Percentiles rank a stretch among this genome's conserved stretches.
These are phyloP conservation scores for Botia kubotai DNA, from an alignment of 2,797 vertebrate species.

Conservation along the genomic window DNA sequence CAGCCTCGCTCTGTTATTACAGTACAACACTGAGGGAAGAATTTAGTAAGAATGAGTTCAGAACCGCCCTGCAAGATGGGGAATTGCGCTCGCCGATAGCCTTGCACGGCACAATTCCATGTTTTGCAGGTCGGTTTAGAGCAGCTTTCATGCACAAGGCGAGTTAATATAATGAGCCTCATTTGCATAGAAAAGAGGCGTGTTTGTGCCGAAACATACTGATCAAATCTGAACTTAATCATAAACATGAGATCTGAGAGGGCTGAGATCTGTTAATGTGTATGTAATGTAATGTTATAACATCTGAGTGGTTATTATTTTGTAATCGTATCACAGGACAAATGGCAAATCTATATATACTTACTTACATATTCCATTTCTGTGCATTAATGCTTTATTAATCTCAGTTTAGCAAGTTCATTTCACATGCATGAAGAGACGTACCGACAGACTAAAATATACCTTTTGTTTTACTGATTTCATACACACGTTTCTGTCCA, in stretches of 20 bases:
- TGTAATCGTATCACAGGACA: background rate
- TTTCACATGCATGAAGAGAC: constrained; percentile 27
- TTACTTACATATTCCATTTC: background rate
- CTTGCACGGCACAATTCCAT: background rate
- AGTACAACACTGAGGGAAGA: background rate
- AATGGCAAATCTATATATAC: background rate
- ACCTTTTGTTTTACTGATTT: background rate
- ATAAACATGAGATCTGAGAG: no score
- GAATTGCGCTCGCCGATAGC: background rate
- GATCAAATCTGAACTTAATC: background rate
- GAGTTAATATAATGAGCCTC: background rate
- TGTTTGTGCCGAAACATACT: no score
- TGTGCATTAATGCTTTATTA: background rate
- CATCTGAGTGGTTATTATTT: background rate
- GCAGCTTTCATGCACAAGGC: no score
- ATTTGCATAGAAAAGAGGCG: background rate
- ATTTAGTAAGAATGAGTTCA: background rate
- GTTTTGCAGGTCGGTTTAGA: no score
- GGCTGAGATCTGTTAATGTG: background rate
- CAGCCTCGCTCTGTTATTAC: constrained; percentile 26
- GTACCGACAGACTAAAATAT: background rate
- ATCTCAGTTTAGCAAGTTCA: background rate
- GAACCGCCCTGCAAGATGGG: no score
- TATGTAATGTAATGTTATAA: background rate
- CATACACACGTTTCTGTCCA: background rate